Base-by-base conservation (phyloP, 2,113 vertebrate species). In the Charadrius vociferus region DNA sequence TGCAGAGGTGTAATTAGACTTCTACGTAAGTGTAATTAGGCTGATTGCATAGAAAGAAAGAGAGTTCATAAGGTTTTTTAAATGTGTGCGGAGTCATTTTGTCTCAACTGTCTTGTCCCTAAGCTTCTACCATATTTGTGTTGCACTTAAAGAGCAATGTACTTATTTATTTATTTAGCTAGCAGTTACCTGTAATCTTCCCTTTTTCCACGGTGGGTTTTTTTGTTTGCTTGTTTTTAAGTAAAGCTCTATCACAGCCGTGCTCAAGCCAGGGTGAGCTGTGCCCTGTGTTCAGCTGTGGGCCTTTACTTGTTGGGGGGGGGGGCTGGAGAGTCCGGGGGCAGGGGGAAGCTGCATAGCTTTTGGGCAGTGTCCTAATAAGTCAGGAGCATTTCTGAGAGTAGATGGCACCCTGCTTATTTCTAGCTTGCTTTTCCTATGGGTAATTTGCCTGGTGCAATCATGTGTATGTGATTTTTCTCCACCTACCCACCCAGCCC, bases 1-100 rank as follows among this genome's bases (percentile, higher is more conserved):
- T 98, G 98, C 98, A 98, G 98, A 96, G 98, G 98, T 98, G 98
- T 99, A 99, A 99, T 99, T 99, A 98, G 98, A 98, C 98, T 98
- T 98, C 98, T 98, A 97, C 98, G 98, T 98, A 98, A 99, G 98
- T 98, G 98, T 98, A 99, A 99, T 99, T 99, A 99, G 98, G 97
- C 98, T 98, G 99, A 99, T 99, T 99, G 99, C 98, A 98, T 81
- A 96, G 98, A 98, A 98, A 50, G 78, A 93, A 98, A 98, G 98
- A 98, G 97, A 97, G 94, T 96, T 96, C 96, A 81, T 77, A 95
- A 98, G 98, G 98, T 98, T 98, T 99, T 96, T 98, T 98, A 91
- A 97, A 98, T 97, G 98, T 97, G 91, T 98, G 92, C 96, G 74
- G 89, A 93, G 79, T 86, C 75, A 75, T 97, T 97, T 95, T 91